Conservation (phyloP, 2,888 invertebrate species). For the Chloromyia formosa region DNA sequence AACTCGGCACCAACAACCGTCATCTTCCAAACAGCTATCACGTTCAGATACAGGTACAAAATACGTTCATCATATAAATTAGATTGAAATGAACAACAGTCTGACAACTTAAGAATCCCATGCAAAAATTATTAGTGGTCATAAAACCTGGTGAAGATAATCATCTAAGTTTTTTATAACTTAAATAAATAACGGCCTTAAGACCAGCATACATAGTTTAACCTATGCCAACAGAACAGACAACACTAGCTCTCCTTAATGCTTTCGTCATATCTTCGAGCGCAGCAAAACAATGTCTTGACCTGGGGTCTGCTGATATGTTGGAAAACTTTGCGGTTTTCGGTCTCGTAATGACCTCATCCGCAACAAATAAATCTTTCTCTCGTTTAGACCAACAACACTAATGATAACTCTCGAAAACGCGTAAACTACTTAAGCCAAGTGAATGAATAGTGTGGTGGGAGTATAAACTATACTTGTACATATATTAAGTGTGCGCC, state of each 20-base stretch:
- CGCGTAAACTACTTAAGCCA: too few species aligned
- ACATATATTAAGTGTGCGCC: conserved; percentile 42
- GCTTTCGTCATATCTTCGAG: conserved; percentile 4
- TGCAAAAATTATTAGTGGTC: conserved; percentile 37
- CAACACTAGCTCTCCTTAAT: conserved; percentile 4
- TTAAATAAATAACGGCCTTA: conserved; percentile 40
- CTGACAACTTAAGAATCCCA: conserved; percentile 21
- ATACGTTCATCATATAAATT: conserved; percentile 13
- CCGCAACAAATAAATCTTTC: conserved; percentile 36
- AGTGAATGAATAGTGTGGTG: conserved; percentile 12
- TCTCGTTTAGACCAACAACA: conserved; percentile 30
- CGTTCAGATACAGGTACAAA: not conserved
- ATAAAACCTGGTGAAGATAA: conserved; percentile 21
- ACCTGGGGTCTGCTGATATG: not conserved
- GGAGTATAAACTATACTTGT: too few species aligned
- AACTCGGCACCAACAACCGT: not conserved
- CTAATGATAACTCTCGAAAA: conserved; percentile 31
- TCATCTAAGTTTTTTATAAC: conserved; percentile 20
- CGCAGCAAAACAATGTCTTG: conserved; percentile 30
- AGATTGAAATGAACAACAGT: not conserved
- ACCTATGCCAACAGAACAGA: not conserved
- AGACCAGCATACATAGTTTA: not conserved
- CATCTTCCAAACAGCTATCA: too few species aligned
- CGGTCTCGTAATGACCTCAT: conserved; percentile 39
- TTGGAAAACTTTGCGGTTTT: conserved; percentile 1